Evolutionary conservation across 2,113 vertebrate species (phyloP), one percentile per base, ranked within the genome.

Genomic region (Pterocles burchelli): DNA sequence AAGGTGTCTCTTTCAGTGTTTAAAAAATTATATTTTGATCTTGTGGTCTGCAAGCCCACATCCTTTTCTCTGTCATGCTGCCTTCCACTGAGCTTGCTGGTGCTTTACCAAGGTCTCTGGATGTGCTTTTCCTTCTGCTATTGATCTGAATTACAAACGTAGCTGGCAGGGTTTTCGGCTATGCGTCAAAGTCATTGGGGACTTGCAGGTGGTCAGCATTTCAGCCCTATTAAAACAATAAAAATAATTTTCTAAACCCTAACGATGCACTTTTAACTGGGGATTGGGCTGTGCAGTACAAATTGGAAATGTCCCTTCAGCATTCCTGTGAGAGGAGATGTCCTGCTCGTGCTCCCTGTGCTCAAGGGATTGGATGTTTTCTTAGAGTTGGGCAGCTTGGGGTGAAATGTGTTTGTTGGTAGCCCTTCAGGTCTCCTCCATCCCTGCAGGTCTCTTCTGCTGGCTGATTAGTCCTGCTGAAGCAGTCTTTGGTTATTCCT

Each of bases 111-210:
- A 79, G 77, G 71, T 59, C 91, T 91, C 86, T 90, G 71, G 51
- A 25, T 74, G 43, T 89, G 34, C 48, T 95, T 93, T 88, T 86
- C 85, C 51, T 88, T 88, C 85, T 86, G 55, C 43, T 92, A 83
- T 96, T 94, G 95, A 96, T 93, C 75, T 22, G 63, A 41, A 67
- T 88, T 84, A 90, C 71, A 96, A 95, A 94, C 95, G 74, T 10
- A 74, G 45, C 74, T 83, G 90, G 85, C 81, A 77, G 75, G 71
- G 36, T 62, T 90, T 85, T 51, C 38, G 70, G 70, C 55, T 74
- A 6, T 70, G 85, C 2, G 0, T 70, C 15, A 2, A 34, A 80
- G 85, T 55, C 82, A 21, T 0, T 43, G 70, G 34, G 67, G 57
- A 38, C 71, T 83, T 87, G 93, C 85, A 77, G 78, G 82, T 67